A percentile compares a stretch with the other conserved stretches of the same genome.
phyloP scores from a whole-genome alignment of 1,140 invertebrate species.

The Drosophila bocqueti region DNA sequence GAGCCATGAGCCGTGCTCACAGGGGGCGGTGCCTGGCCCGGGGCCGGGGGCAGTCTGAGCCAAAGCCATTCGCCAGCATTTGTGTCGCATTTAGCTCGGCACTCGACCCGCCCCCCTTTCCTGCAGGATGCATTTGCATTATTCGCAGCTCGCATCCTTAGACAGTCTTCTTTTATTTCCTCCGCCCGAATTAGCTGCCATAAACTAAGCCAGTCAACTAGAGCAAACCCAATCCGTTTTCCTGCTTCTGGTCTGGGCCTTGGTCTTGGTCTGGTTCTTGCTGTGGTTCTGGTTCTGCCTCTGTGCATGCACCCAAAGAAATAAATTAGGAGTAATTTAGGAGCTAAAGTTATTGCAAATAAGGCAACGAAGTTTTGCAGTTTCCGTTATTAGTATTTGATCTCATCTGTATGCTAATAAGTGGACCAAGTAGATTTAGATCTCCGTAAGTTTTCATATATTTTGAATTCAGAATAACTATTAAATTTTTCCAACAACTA shows the following conservation, averaged over 20 bases:
- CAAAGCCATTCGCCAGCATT: constrained; percentile 48
- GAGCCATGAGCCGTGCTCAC: constrained; percentile 59
- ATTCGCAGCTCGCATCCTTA: constrained; percentile 68
- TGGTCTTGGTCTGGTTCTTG: background rate
- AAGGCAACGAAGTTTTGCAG: background rate
- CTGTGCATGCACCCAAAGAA: constrained; percentile 7
- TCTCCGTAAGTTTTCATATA: background rate
- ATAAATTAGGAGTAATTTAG: background rate
- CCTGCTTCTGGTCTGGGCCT: constrained; percentile 19
- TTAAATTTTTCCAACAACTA: background rate
- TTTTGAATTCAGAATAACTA: background rate
- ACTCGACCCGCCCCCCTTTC: constrained; percentile 14
- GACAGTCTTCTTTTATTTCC: constrained; percentile 78
- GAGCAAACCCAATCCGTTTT: constrained; percentile 46
- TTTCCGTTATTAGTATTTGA: background rate
- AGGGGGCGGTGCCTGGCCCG: background rate
- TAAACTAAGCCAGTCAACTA: constrained; percentile 66
- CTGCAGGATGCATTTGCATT: constrained; percentile 57
- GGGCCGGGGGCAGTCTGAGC: constrained; percentile 14
- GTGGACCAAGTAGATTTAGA: background rate
- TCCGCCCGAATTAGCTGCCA: constrained; percentile 71
- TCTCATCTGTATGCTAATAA: background rate
- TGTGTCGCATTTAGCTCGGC: constrained; percentile 45
- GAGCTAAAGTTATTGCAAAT: background rate
- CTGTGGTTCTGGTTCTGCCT: background rate